A percentile compares a stretch with the other conserved stretches of the same genome.
Conservation (phyloP, 2,888 invertebrate species). For the Hoplodrina blanda region DNA sequence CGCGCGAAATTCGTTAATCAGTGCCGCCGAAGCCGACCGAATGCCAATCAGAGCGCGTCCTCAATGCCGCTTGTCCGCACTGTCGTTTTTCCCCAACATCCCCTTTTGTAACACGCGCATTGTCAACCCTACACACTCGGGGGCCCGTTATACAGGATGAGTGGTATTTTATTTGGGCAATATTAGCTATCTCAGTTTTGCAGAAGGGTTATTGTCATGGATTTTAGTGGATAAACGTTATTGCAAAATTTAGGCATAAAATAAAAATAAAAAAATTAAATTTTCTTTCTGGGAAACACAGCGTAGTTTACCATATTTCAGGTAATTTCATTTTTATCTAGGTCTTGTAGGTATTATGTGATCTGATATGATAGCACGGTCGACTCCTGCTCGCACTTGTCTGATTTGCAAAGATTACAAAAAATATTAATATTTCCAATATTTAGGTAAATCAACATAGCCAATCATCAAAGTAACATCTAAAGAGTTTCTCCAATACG, state of each 20-base stretch:
- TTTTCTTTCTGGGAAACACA: too few species aligned
- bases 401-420: too few species aligned
- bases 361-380: too few species aligned
- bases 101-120: constrained; percentile 53
- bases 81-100: constrained; percentile 63
- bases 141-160: constrained; percentile 21
- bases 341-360: too few species aligned
- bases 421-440: too few species aligned
- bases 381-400: too few species aligned
- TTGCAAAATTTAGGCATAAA: background rate
- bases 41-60: constrained; percentile 76
- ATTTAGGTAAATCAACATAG: too few species aligned
- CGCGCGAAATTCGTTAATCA: constrained; percentile 80
- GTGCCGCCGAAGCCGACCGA: constrained; percentile 70
- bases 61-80: constrained; percentile 63
- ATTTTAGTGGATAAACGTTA: constrained; percentile 27
- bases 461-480: too few species aligned
- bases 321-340: too few species aligned
- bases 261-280: too few species aligned
- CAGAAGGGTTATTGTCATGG: constrained; percentile 48
- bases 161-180: constrained; percentile 52
- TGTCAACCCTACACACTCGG: constrained; percentile 46
- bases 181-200: constrained; percentile 47
- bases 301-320: too few species aligned
- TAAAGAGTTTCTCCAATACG: too few species aligned